Evolutionary conservation across 2,888 invertebrate genomes (phyloP), one percentile per base, ranked within the genome.

Genomic region (Chymomyza caudatula): DNA sequence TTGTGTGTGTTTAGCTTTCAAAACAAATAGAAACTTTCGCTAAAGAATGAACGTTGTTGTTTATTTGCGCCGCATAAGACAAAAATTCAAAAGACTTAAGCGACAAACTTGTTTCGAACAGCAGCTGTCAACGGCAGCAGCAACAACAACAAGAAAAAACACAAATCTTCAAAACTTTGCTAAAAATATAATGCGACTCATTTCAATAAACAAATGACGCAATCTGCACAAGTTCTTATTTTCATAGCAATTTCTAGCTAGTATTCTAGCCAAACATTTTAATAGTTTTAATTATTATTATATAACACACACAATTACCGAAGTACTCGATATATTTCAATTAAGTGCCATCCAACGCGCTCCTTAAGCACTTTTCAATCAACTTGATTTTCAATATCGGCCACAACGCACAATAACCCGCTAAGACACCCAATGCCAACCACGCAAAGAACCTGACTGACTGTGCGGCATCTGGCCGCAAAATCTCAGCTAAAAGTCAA

Each of bases 141-240:
- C 37, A 62, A 29, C 23, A 59, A 63, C 57, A 63, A 54, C 66
- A 69, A 69, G 61, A 53, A 37, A 64, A 52, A 62, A 20, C 47
- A 54, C 29, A 37, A 37, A 37, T 17, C 13, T 51, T 19, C 22
- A 51, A 67, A 71, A 79, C 73, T 73, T 62, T 67, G 77, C 58
- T 80, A 79, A 78, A 82, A 82, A 81, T 82, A 81, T 82, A 77
- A 69, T 61, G 64, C 74, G 75, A 77, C 79, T 82, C 78, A 81
- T 81, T 83, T 79, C 81, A 82, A 83, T 73, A 82, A 83, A 83
- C 75, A 83, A 82, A 83, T 83, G 82, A 83, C 82, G 82, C 82
- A 84, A 83, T 83, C 84, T 65, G 29, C 29, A 37, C 29, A 29
- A 29, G 29, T 29, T 29, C 29, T 29, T 29, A 11, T 29, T 25